A percentile compares a stretch with the other conserved stretches of the same genome.
These are phyloP conservation scores for Gymnoscopelus braueri DNA, from an alignment of 2,797 vertebrate species.

Conservation along the genomic window DNA sequence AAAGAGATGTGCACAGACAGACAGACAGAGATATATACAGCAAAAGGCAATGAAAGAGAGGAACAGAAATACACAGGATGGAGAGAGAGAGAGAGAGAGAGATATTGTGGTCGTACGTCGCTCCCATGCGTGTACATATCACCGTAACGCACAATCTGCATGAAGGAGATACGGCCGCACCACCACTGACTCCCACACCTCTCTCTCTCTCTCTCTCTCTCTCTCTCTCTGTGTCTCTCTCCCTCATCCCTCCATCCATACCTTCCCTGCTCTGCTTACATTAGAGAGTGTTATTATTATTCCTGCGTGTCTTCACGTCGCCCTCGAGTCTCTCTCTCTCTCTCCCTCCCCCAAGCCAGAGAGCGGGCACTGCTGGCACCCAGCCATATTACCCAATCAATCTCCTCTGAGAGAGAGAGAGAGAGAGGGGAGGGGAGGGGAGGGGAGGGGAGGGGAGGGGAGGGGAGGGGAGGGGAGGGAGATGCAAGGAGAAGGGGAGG, in stretches of 20 bases:
- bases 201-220: conserved; percentile 21
- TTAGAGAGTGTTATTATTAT: conserved; percentile 78
- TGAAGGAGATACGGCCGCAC: conserved; percentile 49
- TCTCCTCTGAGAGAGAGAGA: conserved; percentile 72
- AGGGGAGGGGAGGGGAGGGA: conserved; percentile 16
- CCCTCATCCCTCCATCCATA: conserved; percentile 57
- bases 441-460: conserved; percentile 15
- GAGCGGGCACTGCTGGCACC: conserved; percentile 79
- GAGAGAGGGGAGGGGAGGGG: conserved; percentile 24
- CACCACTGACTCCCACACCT: conserved; percentile 48
- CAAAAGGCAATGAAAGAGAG: not conserved
- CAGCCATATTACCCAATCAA: conserved; percentile 83
- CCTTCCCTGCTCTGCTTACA: conserved; percentile 63
- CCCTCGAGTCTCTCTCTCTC: conserved; percentile 76
- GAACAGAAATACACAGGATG: not conserved
- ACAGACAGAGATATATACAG: not conserved
- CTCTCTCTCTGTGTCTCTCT: conserved; percentile 22
- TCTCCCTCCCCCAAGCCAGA: conserved; percentile 71
- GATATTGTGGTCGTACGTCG: conserved; percentile 46
- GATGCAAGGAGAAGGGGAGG: conserved; percentile 19
- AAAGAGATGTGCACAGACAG: conserved; percentile 51
- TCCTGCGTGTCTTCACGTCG: conserved; percentile 76
- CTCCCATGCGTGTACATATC: conserved; percentile 52
- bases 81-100: conserved; percentile 26
- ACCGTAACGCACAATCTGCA: conserved; percentile 45